Evolutionary conservation across 2,797 vertebrate species (phyloP).

Genomic region (Nyctalus aviator): DNA sequence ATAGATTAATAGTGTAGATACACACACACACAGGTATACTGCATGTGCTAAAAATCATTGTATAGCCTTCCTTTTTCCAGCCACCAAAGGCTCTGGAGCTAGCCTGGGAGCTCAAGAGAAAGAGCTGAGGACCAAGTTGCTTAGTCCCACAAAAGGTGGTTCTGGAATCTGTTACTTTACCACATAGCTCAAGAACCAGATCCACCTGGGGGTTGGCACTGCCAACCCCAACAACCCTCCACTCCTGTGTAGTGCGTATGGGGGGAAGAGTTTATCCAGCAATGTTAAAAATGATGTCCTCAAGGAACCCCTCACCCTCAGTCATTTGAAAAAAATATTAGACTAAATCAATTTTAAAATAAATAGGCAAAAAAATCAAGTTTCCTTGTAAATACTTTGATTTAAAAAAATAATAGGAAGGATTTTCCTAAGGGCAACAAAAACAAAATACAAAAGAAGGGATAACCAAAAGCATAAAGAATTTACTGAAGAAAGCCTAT

Average conservation of each 20-base stretch:
- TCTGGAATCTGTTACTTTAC: not conserved
- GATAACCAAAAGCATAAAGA: not conserved
- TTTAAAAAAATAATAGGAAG: not conserved
- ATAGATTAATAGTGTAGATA: not conserved
- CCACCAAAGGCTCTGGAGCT: not conserved
- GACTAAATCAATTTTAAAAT: slow-evolving; percentile 22
- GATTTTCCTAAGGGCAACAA: not conserved
- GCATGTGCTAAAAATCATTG: not conserved
- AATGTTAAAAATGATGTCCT: not conserved
- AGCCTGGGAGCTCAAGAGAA: not conserved
- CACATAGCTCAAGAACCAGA: not conserved
- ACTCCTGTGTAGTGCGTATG: fast-evolving
- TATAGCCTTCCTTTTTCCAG: not conserved
- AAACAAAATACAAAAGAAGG: not conserved
- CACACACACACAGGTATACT: no score
- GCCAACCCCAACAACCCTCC: not conserved
- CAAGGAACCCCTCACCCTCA: not conserved
- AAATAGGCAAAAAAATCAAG: slow-evolving; percentile 12
- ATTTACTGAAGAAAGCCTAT: not conserved
- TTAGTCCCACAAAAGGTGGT: not conserved
- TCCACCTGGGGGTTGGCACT: not conserved
- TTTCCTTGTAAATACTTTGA: not conserved
- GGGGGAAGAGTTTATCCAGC: not conserved
- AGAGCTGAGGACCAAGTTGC: not conserved
- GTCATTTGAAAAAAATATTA: not conserved